Evolutionary conservation across 2,113 vertebrate genomes (phyloP).

Genomic region (human): DNA sequence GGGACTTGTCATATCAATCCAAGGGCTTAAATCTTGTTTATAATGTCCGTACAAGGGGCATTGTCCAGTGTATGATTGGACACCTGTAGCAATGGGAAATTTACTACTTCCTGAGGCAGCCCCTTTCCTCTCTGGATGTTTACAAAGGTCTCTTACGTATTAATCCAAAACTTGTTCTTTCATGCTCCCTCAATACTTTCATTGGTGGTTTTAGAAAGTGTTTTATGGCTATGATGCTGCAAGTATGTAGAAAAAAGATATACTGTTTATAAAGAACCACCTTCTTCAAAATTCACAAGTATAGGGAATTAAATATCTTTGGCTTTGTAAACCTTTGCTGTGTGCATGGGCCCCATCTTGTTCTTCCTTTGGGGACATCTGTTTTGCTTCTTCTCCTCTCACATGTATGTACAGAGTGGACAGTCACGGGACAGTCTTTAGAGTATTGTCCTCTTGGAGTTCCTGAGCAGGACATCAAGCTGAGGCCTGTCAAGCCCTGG

Average conservation of each 20-base stretch:
- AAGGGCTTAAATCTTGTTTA: not conserved
- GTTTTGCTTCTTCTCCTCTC: not conserved
- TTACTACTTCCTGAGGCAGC: not conserved
- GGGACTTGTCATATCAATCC: not conserved
- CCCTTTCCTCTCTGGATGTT: not conserved
- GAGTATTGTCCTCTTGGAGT: not conserved
- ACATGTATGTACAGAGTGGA: not conserved
- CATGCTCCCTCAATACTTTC: not conserved
- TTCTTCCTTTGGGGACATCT: not conserved
- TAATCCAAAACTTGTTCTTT: not conserved
- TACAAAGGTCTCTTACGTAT: not conserved
- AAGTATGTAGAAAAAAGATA: not conserved
- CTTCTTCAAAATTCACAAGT: not conserved
- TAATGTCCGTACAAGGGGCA: not conserved
- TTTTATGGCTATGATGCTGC: not conserved
- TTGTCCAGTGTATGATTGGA: not conserved
- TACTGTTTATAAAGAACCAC: not conserved
- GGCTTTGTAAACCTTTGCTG: not conserved
- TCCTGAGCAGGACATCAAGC: not conserved
- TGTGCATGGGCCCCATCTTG: accelerated
- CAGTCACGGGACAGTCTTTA: not conserved
- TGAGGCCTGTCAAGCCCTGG: not conserved
- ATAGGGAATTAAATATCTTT: not conserved
- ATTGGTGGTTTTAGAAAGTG: not conserved
- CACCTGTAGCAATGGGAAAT: not conserved